Conservation (phyloP, 2,797 vertebrate species). For the Sebastes miniatus region DNA sequence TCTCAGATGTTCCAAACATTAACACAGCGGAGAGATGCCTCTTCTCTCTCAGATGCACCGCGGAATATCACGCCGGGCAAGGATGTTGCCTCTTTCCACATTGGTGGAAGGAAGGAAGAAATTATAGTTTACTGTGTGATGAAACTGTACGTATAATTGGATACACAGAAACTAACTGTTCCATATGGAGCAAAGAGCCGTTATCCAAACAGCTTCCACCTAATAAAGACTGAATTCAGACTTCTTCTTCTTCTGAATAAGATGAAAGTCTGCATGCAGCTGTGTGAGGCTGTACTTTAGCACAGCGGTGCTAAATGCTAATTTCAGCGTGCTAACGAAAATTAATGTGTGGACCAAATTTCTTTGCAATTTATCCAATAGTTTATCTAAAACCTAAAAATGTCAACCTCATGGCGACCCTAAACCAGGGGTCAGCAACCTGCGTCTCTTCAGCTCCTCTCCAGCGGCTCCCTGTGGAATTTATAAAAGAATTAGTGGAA, state of each 20-base stretch:
- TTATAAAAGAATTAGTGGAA: no score
- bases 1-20: constrained; percentile 61
- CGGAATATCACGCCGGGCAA: background rate
- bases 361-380: background rate
- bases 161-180: constrained; percentile 23
- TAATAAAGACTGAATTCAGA: constrained; percentile 20
- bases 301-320: background rate
- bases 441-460: no score
- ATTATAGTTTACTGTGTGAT: constrained; percentile 3
- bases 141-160: constrained; percentile 8
- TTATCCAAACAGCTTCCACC: constrained; percentile 9
- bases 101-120: constrained; percentile 27
- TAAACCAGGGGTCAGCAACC: no score
- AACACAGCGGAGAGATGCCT: constrained; percentile 39
- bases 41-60: constrained; percentile 7
- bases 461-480: no score
- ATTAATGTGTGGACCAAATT: background rate
- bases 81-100: background rate
- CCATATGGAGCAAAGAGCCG: background rate
- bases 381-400: background rate
- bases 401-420: background rate
- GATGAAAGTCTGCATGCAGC: background rate
- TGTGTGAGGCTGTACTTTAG: background rate
- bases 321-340: background rate
- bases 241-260: background rate